Evolutionary conservation across 2,113 vertebrate genomes (phyloP).

Genomic region (Festucalex cinctus): DNA sequence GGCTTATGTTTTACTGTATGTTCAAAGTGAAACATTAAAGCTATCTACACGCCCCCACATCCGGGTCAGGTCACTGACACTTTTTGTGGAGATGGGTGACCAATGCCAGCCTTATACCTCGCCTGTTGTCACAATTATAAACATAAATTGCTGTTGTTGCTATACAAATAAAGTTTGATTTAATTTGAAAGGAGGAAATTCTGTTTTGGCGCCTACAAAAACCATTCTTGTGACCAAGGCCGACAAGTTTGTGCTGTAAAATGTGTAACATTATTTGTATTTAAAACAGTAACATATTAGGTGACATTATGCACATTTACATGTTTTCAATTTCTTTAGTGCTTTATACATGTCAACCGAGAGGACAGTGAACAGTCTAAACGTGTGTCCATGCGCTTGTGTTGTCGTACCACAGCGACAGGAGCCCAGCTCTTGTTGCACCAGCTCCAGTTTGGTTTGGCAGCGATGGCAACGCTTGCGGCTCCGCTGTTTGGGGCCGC

Average conservation of each 20-base stretch:
- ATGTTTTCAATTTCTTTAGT: too few species aligned
- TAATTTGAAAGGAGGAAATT: too few species aligned
- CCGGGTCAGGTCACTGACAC: neutral
- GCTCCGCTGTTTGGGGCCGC: slow-evolving; percentile 87
- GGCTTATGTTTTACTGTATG: slow-evolving; percentile 60
- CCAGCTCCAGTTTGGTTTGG: slow-evolving; percentile 98
- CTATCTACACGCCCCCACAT: neutral
- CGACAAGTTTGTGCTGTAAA: too few species aligned
- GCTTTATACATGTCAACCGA: too few species aligned
- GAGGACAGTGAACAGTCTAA: neutral
- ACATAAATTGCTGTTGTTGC: too few species aligned
- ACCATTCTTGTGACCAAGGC: too few species aligned
- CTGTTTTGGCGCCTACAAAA: too few species aligned
- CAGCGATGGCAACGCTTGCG: slow-evolving; percentile 96
- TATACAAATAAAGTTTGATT: too few species aligned
- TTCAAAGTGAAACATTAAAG: slow-evolving; percentile 43
- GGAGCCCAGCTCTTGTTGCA: slow-evolving; percentile 95
- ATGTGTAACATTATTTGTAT: neutral
- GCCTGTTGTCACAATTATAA: too few species aligned
- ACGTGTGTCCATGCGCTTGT: neutral
- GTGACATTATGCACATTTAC: too few species aligned
- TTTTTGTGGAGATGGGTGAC: neutral
- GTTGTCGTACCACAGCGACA: slow-evolving; percentile 90
- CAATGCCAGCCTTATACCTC: too few species aligned
- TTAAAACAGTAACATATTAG: neutral